Conservation (phyloP, 2,797 vertebrate genomes). For the Geotrypetes seraphini region DNA sequence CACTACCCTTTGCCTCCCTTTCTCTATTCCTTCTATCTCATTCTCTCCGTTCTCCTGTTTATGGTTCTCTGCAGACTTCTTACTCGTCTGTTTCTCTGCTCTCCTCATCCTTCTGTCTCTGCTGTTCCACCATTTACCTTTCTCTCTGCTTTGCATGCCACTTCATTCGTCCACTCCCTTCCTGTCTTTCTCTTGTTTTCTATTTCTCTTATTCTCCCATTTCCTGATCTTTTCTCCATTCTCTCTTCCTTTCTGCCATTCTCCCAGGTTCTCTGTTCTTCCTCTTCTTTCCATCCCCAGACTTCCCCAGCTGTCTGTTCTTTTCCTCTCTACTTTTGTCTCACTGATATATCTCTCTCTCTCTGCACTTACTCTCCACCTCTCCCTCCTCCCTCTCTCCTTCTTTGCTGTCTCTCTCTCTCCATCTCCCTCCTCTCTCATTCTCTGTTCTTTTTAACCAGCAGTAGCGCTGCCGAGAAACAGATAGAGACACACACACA, state of each 20-base stretch:
- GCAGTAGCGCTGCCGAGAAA: too few relatives aligned
- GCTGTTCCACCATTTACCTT: background rate
- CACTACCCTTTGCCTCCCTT: background rate
- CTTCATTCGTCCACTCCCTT: background rate
- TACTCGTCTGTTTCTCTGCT: too few relatives aligned
- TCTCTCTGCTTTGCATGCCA: too few relatives aligned
- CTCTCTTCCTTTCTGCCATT: background rate
- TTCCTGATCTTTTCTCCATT: background rate
- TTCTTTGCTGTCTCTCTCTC: too few relatives aligned
- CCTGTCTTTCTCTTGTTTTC: background rate
- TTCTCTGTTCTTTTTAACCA: too few relatives aligned
- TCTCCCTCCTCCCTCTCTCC: background rate
- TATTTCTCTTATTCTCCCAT: too few relatives aligned
- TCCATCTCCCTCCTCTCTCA: too few relatives aligned
- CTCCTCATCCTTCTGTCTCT: background rate
- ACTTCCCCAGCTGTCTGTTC: background rate
- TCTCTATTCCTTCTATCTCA: background rate
- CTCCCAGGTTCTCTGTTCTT: background rate
- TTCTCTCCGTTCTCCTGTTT: background rate
- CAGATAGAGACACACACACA: too few relatives aligned
- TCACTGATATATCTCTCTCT: too few relatives aligned
- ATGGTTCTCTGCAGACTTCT: background rate
- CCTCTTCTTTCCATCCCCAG: background rate
- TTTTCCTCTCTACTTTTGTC: too few relatives aligned
- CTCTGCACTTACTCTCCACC: background rate